These are phyloP conservation scores for Lagria hirta DNA, from an alignment of 2,888 invertebrate genomes.

Conservation along the genomic window DNA sequence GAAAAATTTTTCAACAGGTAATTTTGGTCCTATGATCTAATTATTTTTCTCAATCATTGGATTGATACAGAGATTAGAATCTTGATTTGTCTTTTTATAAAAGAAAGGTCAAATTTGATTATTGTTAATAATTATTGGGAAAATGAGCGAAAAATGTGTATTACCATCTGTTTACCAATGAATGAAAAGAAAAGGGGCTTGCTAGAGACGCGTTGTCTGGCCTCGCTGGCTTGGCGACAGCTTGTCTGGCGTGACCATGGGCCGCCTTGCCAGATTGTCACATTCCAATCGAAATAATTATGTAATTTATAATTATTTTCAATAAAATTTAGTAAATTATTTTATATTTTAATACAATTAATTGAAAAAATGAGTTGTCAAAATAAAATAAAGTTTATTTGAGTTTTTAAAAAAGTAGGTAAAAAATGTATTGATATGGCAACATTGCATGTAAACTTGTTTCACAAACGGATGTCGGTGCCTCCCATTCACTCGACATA, in stretches of 20 bases:
- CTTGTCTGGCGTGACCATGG: slow-evolving; percentile 84
- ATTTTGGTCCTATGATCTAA: no score
- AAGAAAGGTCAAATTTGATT: no score
- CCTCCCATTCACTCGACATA: slow-evolving; percentile 49
- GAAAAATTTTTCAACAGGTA: no score
- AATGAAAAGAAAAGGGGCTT: slow-evolving; percentile 45
- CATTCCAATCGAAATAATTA: slow-evolving; percentile 56
- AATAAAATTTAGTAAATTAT: no score
- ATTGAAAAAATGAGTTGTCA: no score
- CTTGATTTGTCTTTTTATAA: no score
- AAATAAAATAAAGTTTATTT: no score
- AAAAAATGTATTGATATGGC: slow-evolving; percentile 50
- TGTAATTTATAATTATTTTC: no score
- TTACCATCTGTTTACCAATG: slow-evolving; percentile 32
- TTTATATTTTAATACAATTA: no score
- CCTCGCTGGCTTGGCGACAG: slow-evolving; percentile 86
- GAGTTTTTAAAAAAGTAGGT: slow-evolving; percentile 36
- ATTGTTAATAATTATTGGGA: no score
- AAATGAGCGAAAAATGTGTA: slow-evolving; percentile 25
- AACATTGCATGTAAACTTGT: slow-evolving; percentile 67
- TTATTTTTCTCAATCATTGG: no score
- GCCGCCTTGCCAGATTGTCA: slow-evolving; percentile 66
- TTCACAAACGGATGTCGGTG: slow-evolving; percentile 73
- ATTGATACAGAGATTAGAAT: no score
- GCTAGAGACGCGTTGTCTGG: slow-evolving; percentile 75